Evolutionary conservation across 2,888 invertebrate genomes (phyloP), one percentile per base, ranked within the genome.

Genomic region (Orchestes rusci): DNA sequence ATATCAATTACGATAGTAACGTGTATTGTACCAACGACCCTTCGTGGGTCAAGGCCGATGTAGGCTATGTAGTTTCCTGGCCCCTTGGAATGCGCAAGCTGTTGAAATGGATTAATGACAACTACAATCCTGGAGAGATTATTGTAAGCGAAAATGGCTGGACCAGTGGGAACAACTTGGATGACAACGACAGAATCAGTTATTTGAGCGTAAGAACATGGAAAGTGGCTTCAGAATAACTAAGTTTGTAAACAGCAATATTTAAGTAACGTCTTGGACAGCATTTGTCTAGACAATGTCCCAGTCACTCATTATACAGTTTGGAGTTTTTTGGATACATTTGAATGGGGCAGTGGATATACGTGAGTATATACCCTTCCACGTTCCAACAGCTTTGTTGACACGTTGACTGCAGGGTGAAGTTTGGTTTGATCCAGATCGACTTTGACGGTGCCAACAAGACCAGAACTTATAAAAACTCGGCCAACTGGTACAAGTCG

Each of bases 101-200:
- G 16, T 61, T 80, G 20, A 73, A 74, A 32, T 77, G 76, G 74
- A 72, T 79, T 56, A 74, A 76, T 59, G 68, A 69, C 32, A 69
- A 71, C 2, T 79, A 79, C 63, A 71, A 73, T 35, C 69, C 76
- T 58, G 71, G 74, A 10, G 70, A 73, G 15, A 74, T 79, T 45
- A 70, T 75, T 55, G 74, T 79, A 30, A 76, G 76, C 2, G 79
- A 79, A 56, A 78, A 77, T 55, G 78, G 78, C 4, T 75, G 71
- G 57, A 72, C 75, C 3, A 76, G 76, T 57, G 66, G 59, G 31
- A 34, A 48, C 19, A 73, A 72, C 17, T 58, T 72, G 45, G 73
- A 75, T 49, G 77, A 77, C 54, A 69, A 72, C 18, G 70, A 68
- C n/a, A 70, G 77, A 51, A 73, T 75, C 40, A 61, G 68, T 36